Evolutionary conservation across 2,797 vertebrate species (phyloP), one percentile per base, ranked within the genome.

Genomic region (Tauraco hartlaubi): DNA sequence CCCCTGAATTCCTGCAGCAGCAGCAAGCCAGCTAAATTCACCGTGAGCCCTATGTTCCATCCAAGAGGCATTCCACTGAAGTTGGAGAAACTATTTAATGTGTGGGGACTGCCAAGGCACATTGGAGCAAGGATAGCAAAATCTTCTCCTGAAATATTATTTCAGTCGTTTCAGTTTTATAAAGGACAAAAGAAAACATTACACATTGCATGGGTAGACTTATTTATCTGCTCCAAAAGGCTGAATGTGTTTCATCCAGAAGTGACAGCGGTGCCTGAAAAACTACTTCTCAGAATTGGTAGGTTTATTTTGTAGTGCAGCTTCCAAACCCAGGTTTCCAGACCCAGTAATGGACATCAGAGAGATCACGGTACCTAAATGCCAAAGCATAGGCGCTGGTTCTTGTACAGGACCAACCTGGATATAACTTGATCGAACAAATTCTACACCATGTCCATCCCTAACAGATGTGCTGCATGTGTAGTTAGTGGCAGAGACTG

Each of bases 1-100:
- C 72, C 77, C 37, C 51, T 87, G 77, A 82, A 92, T 95, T 95
- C 93, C 84, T 89, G 78, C 61, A 89, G 88, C 73, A 89, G 71
- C 73, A 81, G 79, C 88, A 54, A 62, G 88, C 87, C 92, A 95
- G 85, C 85, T 88, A 63, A 90, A 95, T 91, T 93, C 90, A 71
- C 88, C 1, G 3, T 88, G 67, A 96, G 81, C 63, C 51, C 75
- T 77, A 61, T 54, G 77, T 78, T 94, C 74, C 68, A 79, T 95
- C 96, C 94, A 96, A 95, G 72, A 95, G 52, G 90, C 93, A 95
- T 96, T 97, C 96, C 94, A 80, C 56, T 80, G 77, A 78, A 96
- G 67, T 0, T 88, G 77, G 72, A 95, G 91, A 93, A 94, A 87
- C 64, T 96, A 92, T 95, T 92, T 68, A 63, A 11, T 28, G 31